Evolutionary conservation across 2,888 invertebrate species (phyloP).

Genomic region (Drosophila hawaiiensis): DNA sequence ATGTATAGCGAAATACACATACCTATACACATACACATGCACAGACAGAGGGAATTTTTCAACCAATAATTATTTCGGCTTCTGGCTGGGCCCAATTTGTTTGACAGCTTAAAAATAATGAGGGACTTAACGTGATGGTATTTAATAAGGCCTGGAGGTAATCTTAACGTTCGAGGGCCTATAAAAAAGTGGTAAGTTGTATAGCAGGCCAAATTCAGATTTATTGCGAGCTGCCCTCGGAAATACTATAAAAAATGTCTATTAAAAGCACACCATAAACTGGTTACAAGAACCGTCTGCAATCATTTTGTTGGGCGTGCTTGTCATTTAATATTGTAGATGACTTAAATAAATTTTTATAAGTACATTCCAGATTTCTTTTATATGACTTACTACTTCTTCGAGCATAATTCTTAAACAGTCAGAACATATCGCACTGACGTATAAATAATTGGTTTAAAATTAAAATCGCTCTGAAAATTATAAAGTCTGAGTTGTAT

Average conservation of each 20-base stretch:
- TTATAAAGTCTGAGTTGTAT: background rate
- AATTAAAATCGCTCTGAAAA: background rate
- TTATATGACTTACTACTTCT: background rate
- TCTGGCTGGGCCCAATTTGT: constrained; percentile 1
- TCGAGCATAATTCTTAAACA: background rate
- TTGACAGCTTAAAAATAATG: constrained; percentile 9
- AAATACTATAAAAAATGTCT: background rate
- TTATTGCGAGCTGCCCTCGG: background rate
- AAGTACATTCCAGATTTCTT: background rate
- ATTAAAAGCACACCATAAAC: constrained; percentile 1
- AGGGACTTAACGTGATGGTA: constrained; percentile 1
- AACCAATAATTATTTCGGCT: constrained; percentile 2
- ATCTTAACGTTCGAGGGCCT: background rate
- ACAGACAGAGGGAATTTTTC: background rate
- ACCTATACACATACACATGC: background rate
- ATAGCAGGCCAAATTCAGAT: background rate
- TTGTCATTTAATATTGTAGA: background rate
- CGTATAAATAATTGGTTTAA: background rate
- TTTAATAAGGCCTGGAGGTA: background rate
- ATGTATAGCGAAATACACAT: background rate
- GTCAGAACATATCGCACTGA: background rate
- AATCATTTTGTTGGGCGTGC: background rate
- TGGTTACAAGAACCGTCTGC: background rate
- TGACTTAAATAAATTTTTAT: background rate
- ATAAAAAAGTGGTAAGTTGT: background rate